phyloP scores from a whole-genome alignment of 2,888 invertebrate species.

The Leucophenga maculata region DNA sequence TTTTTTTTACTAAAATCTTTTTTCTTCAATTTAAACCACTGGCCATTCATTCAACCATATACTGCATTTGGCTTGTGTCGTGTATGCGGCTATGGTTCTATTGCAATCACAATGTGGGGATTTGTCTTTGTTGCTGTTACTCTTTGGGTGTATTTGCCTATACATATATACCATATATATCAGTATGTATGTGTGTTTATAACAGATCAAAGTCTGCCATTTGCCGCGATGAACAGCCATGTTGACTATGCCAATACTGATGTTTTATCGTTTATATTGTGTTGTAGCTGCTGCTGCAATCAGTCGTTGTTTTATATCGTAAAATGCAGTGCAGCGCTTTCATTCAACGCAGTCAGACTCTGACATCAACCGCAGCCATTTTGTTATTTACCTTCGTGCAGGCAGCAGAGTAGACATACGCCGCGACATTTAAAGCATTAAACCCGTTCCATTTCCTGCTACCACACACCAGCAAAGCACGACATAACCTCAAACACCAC shows the following conservation, averaged over 20 bases:
- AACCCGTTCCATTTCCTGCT: neutral
- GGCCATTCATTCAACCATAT: too few relatives aligned
- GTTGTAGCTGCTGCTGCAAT: constrained; percentile 12
- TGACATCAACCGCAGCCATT: constrained; percentile 17
- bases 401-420: constrained; percentile 3
- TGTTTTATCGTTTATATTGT: neutral
- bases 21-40: neutral
- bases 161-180: too few relatives aligned
- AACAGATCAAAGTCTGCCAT: constrained; percentile 6
- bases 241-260: constrained; percentile 17
- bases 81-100: too few relatives aligned
- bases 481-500: constrained; percentile 3
- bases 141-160: neutral
- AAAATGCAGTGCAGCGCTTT: constrained; percentile 4
- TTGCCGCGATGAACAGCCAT: constrained; percentile 9
- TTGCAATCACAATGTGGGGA: neutral
- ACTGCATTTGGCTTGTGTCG: too few relatives aligned
- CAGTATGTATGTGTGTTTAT: neutral
- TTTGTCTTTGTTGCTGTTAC: neutral
- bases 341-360: neutral
- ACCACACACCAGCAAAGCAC: neutral
- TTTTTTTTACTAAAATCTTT: too few relatives aligned
- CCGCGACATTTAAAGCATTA: neutral
- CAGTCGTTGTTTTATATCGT: neutral
- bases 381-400: constrained; percentile 23